Evolutionary conservation across 2,888 invertebrate species (phyloP), one percentile per base, ranked within the genome.

Genomic region (Drosophila paramelanica): DNA sequence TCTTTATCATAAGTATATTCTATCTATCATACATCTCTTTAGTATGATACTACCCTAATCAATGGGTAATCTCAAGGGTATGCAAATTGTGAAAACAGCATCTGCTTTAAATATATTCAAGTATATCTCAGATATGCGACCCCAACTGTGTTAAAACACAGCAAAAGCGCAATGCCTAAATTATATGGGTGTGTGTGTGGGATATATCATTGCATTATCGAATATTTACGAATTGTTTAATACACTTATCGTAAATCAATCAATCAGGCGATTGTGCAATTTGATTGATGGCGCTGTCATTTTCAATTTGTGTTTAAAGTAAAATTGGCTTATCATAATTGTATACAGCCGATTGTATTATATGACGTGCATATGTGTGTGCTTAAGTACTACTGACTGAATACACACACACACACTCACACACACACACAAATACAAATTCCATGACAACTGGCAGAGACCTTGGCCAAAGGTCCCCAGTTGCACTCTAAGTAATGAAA

Each of bases 231-330:
- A 41, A 43, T 47, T 66, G 53, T 23, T 43, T 45, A 52, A 52
- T 55, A 31, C 38, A 60, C 52, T 47, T 62, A 47, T 25, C 38
- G 43, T 56, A 64, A 58, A 73, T 58, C 82, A 72, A 85, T 80
- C 85, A 84, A 69, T 65, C 55, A 38, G 42, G 56, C 58, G 13
- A 47, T 51, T 50, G 57, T 46, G 51, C 43, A 58, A 67, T 62
- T 51, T 80, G 82, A 81, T 85, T 75, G 81, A 81, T 81, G 51
- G 53, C 49, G 36, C 17, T 71, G 65, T 53, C 77, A 52, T 7
- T 38, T 60, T 47, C 23, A 27, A 47, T 53, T 59, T 39, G 45
- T 23, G 47, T 61, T 52, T 76, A 31, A 72, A 77, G 25, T 57
- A 25, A 55, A 77, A 61, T 57, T 67, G 59, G 25, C 59, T 53